phyloP scores from a whole-genome alignment of 1,140 invertebrate species.

The Idris sp. region DNA sequence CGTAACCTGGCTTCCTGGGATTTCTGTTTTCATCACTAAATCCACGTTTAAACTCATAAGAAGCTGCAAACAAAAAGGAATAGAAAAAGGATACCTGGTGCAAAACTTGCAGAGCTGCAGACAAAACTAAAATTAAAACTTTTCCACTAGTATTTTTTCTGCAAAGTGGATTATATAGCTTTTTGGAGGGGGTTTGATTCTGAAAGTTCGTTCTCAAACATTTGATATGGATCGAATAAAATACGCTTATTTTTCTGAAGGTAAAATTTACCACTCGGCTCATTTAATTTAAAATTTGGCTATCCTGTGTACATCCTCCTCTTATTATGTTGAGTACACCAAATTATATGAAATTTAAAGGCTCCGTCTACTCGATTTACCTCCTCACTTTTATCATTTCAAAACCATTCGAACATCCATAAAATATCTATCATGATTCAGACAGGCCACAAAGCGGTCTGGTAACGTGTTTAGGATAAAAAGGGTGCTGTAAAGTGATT shows the following conservation, averaged over 20 bases:
- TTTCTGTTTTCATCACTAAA: constrained; percentile 49
- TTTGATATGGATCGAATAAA: too few relatives aligned
- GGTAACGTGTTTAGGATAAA: constrained; percentile 52
- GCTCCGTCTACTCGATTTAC: too few relatives aligned
- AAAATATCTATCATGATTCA: constrained; percentile 38
- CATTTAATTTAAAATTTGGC: too few relatives aligned
- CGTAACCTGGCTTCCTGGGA: constrained; percentile 9
- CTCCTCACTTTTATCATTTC: constrained; percentile 34
- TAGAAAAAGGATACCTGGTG: too few relatives aligned
- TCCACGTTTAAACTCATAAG: constrained; percentile 45
- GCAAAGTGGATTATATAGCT: constrained; percentile 20
- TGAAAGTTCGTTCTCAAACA: too few relatives aligned
- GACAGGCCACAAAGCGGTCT: constrained; percentile 18
- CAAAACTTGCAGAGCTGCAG: constrained; percentile 9
- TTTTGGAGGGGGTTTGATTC: constrained; percentile 1
- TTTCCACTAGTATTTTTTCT: constrained; percentile 30
- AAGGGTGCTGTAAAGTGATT: constrained; percentile 39
- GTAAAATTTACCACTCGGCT: too few relatives aligned
- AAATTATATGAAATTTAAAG: constrained; percentile 8
- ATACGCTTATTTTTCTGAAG: not conserved
- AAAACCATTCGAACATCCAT: constrained; percentile 17
- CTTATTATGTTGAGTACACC: too few relatives aligned
- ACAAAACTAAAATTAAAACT: constrained; percentile 10
- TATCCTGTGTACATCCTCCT: too few relatives aligned
- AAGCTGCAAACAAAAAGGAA: constrained; percentile 8